Conservation (phyloP, 2,888 invertebrate species). For the Tridacna crocea region DNA sequence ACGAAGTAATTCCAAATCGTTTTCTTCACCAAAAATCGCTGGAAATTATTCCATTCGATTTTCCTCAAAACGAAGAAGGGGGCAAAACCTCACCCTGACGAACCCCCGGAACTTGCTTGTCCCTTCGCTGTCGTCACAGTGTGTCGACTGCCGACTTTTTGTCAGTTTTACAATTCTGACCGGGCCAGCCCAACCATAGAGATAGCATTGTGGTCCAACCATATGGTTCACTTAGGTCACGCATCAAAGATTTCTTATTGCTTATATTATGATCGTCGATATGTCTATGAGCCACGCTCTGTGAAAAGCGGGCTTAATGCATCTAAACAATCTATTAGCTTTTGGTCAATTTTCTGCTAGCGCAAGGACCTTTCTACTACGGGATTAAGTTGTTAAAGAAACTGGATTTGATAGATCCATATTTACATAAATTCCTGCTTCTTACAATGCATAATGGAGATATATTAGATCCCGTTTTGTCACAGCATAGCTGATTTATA, state of each 20-base stretch:
- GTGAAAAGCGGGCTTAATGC: neutral
- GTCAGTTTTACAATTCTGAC: slow-evolving; percentile 10
- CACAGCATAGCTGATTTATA: too few species aligned
- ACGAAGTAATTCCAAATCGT: slow-evolving; percentile 8
- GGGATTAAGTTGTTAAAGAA: too few species aligned
- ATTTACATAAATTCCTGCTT: too few species aligned
- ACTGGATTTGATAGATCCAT: too few species aligned
- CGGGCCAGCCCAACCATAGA: neutral
- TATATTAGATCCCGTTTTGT: too few species aligned
- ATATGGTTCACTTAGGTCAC: too few species aligned
- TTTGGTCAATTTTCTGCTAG: too few species aligned
- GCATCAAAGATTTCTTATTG: too few species aligned
- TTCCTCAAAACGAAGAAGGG: neutral
- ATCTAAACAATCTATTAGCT: neutral
- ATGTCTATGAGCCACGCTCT: neutral
- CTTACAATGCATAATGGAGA: too few species aligned
- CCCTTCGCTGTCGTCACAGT: slow-evolving; percentile 13
- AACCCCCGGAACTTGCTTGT: slow-evolving; percentile 7
- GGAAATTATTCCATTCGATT: slow-evolving; percentile 24
- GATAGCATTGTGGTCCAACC: neutral
- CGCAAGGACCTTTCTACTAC: too few species aligned
- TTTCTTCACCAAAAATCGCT: slow-evolving; percentile 5
- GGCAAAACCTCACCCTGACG: neutral
- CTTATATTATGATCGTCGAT: too few species aligned
- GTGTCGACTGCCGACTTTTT: neutral